phyloP scores from a whole-genome alignment of 1,140 invertebrate genomes.

The Eupeodes corollae region DNA sequence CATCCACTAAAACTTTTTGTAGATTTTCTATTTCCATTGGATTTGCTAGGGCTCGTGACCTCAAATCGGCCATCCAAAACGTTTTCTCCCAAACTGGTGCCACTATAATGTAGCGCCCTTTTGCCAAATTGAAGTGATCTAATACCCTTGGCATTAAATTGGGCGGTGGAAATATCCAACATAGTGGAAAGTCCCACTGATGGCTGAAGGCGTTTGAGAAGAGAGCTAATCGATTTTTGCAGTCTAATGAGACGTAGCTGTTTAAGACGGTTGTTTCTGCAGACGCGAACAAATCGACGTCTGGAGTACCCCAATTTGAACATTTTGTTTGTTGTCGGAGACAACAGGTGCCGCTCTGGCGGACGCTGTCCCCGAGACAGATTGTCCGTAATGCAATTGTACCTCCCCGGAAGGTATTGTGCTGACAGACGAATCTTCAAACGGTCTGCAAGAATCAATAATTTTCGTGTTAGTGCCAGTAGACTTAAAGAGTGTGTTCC shows the following conservation, averaged over 20 bases:
- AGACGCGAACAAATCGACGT: constrained; percentile 31
- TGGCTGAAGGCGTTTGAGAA: constrained; percentile 26
- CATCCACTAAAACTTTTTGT: constrained; percentile 12
- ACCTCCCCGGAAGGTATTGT: constrained; percentile 18
- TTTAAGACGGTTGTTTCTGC: constrained; percentile 19
- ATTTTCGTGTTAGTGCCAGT: constrained; percentile 17
- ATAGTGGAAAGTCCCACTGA: constrained; percentile 22
- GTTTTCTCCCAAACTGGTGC: too few species aligned
- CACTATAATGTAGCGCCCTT: constrained; percentile 4
- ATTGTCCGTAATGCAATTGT: constrained; percentile 24
- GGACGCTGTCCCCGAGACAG: constrained; percentile 16
- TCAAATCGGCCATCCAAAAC: too few species aligned
- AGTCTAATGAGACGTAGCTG: constrained; percentile 21
- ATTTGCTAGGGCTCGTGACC: too few species aligned
- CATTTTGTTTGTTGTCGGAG: constrained; percentile 14
- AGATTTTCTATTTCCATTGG: constrained; percentile 5
- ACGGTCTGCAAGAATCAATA: constrained; percentile 17
- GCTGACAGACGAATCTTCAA: constrained; percentile 16
- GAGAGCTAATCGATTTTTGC: constrained; percentile 13
- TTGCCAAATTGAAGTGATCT: constrained; percentile 22
- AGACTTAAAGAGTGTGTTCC: constrained; percentile 24
- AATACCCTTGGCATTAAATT: constrained; percentile 26
- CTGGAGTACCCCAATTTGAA: constrained; percentile 21
- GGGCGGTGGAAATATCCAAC: constrained; percentile 33
- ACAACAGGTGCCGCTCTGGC: constrained; percentile 31